Evolutionary conservation across 2,797 vertebrate genomes (phyloP), one percentile per base, ranked within the genome.

Genomic region (Notolabrus celidotus): DNA sequence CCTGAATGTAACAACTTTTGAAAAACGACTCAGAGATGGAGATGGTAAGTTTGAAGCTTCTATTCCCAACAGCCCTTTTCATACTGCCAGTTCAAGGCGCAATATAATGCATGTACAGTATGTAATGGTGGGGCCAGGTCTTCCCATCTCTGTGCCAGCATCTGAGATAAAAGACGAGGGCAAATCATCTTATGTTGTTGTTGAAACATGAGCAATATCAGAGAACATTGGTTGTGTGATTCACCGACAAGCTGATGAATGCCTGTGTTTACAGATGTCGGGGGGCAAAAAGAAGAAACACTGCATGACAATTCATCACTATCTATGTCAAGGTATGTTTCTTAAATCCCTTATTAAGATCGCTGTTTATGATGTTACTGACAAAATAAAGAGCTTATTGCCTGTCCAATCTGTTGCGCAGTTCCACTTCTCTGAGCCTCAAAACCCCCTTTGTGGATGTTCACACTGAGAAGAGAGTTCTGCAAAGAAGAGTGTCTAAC

Each of bases 1-100:
- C 74, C 67, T 95, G 7, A 93, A 93, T 36, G 86, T 94, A 1
- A 93, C 92, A 0, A 81, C 87, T 42, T 94, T 95, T 77, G 93
- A 94, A 85, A 92, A 85, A 57, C 82, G 86, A 20, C 81, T 95
- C 14, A 85, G 85, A 53, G 61, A 55, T 1, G 63, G 17, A 57
- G 51, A 74, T 12, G 87, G 89, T 92, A 51, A 72, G 67, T 0
- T 52, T 62, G 4, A 67, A 65, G 22, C 4, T 0, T 6, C 10
- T 10, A 14, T 45, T 45, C 4, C 11, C 52, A 8, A 41, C 1
- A 2, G 3, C 1, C 5, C 39, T 42, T 6, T 31, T 31, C 29
- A 31, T 5, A 7, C 6, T 1, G 31, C 29, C 31, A 6, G 29
- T 7, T 1, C 7, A 31, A 31, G 29, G 7, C 7, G 29, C 29